Percentiles rank a stretch among this genome's conserved stretches.
Conservation (phyloP, 2,113 vertebrate species). For the Urocolius indicus region DNA sequence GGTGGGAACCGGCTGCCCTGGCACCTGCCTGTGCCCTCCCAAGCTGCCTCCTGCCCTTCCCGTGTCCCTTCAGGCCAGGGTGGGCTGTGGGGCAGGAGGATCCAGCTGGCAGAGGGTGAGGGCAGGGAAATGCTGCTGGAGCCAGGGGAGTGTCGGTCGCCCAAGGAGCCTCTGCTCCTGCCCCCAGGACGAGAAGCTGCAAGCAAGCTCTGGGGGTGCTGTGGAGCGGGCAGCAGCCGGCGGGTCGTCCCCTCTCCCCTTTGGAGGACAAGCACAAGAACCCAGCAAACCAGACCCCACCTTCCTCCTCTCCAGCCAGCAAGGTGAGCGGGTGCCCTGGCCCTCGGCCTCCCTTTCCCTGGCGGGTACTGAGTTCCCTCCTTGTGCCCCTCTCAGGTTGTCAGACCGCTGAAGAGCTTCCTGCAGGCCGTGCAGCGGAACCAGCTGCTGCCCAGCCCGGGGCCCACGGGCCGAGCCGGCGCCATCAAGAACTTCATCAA, state of each 20-base stretch:
- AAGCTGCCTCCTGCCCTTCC: background rate
- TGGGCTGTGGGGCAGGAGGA: no score
- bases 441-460: constrained; percentile 85
- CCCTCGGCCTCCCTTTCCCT: background rate
- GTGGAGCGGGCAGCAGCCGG: background rate
- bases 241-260: background rate
- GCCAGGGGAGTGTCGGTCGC: no score
- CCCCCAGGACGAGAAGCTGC: constrained; percentile 71
- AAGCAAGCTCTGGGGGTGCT: constrained; percentile 58
- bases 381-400: constrained; percentile 66
- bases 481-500: constrained; percentile 89
- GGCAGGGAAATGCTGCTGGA: no score
- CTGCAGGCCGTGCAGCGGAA: constrained; percentile 91
- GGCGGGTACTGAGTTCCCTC: background rate
- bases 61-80: background rate
- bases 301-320: constrained; percentile 79
- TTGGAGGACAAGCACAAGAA: constrained; percentile 43
- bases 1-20: background rate
- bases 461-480: constrained; percentile 66
- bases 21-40: background rate
- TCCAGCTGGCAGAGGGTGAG: no score
- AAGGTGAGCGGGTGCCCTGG: constrained; percentile 75
- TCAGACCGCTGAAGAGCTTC: constrained; percentile 86
- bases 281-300: constrained; percentile 71
- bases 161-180: background rate